These are phyloP conservation scores for Emydoidea blandingii DNA, from an alignment of 2,797 vertebrate species.

Conservation along the genomic window DNA sequence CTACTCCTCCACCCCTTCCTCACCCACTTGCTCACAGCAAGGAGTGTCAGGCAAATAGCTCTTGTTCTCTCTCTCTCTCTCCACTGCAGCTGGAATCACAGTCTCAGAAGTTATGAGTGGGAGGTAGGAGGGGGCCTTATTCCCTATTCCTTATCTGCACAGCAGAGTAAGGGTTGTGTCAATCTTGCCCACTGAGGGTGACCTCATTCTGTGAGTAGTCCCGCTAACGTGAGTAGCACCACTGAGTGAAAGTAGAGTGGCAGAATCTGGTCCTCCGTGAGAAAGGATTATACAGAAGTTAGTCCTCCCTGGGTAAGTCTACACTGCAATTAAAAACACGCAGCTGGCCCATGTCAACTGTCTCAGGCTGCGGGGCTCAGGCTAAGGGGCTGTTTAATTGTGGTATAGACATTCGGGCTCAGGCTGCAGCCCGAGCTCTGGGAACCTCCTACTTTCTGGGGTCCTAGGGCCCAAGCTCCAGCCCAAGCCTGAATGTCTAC, in stretches of 20 bases:
- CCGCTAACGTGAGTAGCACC: background rate
- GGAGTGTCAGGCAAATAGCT: background rate
- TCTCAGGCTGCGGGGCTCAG: no score
- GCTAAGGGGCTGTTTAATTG: no score
- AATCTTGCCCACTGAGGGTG: background rate
- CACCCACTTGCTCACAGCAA: background rate
- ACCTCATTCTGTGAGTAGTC: background rate
- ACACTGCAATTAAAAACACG: no score
- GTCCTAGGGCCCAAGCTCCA: background rate
- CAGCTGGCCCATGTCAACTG: no score
- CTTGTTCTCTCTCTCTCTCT: background rate
- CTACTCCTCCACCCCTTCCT: background rate
- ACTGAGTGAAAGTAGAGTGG: background rate
- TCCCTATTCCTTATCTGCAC: background rate
- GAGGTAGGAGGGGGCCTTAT: background rate
- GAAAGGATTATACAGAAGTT: background rate
- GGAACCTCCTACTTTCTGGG: background rate
- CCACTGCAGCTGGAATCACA: background rate
- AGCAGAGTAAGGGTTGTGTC: no score
- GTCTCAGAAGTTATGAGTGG: background rate
- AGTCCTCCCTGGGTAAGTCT: no score
- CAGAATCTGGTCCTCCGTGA: background rate
- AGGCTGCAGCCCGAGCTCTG: no score
- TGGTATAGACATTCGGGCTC: no score
- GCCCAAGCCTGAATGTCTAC: no score